Conservation (phyloP, 1,140 invertebrate species). For the Brachionus plicatilis region DNA sequence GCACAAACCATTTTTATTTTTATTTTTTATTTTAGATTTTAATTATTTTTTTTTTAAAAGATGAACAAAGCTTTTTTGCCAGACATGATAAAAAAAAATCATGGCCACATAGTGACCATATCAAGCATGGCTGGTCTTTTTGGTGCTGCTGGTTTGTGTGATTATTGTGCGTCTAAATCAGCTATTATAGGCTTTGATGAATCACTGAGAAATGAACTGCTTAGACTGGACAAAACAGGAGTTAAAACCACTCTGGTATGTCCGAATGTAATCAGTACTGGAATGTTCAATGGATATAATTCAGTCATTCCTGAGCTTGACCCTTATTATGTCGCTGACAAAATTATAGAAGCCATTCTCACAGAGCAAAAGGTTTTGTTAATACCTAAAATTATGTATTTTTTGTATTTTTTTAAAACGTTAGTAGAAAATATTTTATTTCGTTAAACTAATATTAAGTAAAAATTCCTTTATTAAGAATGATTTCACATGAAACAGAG, state of each 20-base stretch:
- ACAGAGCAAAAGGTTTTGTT: constrained; percentile 71
- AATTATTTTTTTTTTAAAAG: not conserved
- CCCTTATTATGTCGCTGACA: constrained; percentile 76
- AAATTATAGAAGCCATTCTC: constrained; percentile 72
- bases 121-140: constrained; percentile 77
- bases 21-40: too few species aligned
- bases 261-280: constrained; percentile 88
- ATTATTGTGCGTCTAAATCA: constrained; percentile 91
- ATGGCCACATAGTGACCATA: constrained; percentile 89
- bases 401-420: constrained; percentile 58
- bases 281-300: constrained; percentile 76
- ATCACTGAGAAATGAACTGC: constrained; percentile 47
- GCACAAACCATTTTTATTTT: too few species aligned
- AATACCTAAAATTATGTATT: constrained; percentile 69
- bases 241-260: constrained; percentile 82
- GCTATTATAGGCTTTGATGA: constrained; percentile 88
- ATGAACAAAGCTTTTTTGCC: constrained; percentile 69
- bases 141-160: constrained; percentile 67
- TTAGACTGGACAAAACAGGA: constrained; percentile 53
- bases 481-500: constrained; percentile 13
- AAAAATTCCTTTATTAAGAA: not conserved
- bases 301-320: constrained; percentile 68
- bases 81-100: constrained; percentile 69
- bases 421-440: constrained; percentile 42
- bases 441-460: too few species aligned